Conservation (phyloP, 2,797 vertebrate genomes). For the Lepilemur septentrionalis region DNA sequence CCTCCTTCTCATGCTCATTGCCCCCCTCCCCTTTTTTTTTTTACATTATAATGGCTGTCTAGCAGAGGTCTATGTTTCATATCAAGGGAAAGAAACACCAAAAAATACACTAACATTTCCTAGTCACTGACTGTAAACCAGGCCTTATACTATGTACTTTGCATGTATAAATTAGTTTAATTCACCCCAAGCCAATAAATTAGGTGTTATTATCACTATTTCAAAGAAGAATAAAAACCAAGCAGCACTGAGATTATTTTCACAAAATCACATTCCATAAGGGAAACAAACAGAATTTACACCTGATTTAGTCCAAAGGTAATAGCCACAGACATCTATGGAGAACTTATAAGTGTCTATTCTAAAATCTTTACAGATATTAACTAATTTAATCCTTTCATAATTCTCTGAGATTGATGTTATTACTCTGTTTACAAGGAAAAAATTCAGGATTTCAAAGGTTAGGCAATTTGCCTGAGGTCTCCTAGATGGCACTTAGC, state of each 20-base stretch:
- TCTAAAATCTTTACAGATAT: neutral
- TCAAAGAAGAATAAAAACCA: neutral
- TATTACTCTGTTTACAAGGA: neutral
- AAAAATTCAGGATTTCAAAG: neutral
- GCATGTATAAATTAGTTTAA: neutral
- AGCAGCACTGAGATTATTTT: neutral
- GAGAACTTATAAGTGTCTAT: neutral
- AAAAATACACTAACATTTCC: neutral
- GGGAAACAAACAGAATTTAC: neutral
- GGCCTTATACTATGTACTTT: neutral
- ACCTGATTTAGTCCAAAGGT: neutral
- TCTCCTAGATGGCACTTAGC: neutral
- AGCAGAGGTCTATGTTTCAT: neutral
- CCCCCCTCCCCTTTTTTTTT: neutral
- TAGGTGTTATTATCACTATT: neutral
- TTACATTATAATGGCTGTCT: neutral
- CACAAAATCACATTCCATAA: neutral
- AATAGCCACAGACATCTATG: neutral
- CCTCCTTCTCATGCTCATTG: neutral
- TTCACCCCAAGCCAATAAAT: neutral
- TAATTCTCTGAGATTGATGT: neutral
- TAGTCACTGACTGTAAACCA: neutral
- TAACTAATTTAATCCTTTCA: neutral
- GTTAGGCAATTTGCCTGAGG: neutral
- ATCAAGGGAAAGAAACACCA: neutral